Base-by-base conservation (phyloP, 2,888 invertebrate species). In the Autographa pulchrina region DNA sequence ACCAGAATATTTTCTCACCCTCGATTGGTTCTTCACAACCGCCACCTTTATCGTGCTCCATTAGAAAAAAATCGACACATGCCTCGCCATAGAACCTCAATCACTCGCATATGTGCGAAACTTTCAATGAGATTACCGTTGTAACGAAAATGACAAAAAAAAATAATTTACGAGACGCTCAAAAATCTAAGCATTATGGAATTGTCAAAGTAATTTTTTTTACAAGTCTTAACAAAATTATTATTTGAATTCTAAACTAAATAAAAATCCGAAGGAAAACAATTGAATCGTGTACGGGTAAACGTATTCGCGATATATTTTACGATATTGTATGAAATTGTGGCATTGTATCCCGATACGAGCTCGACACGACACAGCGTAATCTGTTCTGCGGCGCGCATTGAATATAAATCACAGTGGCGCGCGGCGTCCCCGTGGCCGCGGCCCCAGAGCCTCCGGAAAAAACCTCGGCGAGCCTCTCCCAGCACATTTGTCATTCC, bases 401-500 rank as follows among this genome's bases (percentile, higher is more conserved):
- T 60, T 70, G 69, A 68, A 84, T 84, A 76, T 79, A 80, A 84
- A 84, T 74, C 72, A 68, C 72, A 5, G n/a, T 35, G 31, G 0
- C 38, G 9, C 16, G 25, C 41, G 0, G 14, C 63, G 38, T 20
- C 43, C 52, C 52, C 43, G 32, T 62, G 75, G 63, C 64, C 64
- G 64, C 59, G 54, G 9, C 54, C 20, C 20, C 8, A 4, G 20
- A 25, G 52, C 43, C 68, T 64, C 38, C 43, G 60, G 63, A 74
- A 72, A 72, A 69, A 80, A 65, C 52, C 38, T 65, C 32, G 43
- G 5, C 48, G 52, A 48, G 61, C 69, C 60, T 65, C 61, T 59
- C 48, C 65, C 60, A 68, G 63, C 68, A 81, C 82, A 90, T 88
- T 89, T 86, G 86, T 88, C 88, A 88, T 82, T 77, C 74, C 81